These are phyloP conservation scores for Tapirus indicus DNA, from an alignment of 2,797 vertebrate species.

Conservation along the genomic window DNA sequence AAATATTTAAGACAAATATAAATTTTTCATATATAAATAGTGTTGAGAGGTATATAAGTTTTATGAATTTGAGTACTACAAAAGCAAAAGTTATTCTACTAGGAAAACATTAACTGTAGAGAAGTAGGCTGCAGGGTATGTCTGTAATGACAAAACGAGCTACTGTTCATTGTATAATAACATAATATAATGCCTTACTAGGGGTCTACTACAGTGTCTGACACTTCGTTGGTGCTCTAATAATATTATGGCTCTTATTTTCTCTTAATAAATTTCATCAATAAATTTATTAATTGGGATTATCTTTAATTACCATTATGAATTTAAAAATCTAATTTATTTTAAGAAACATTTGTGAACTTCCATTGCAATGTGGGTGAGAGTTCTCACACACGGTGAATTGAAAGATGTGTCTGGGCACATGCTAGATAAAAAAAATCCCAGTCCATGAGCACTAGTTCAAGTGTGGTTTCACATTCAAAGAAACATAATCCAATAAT, in stretches of 20 bases:
- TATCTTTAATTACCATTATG: not conserved
- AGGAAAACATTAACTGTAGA: not conserved
- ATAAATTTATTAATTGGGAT: not conserved
- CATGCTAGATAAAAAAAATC: not conserved
- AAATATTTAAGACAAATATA: not conserved
- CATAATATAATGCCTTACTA: not conserved
- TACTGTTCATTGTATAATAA: not conserved
- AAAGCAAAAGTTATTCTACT: not conserved
- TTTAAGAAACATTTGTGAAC: slow-evolving; percentile 12
- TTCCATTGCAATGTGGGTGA: not conserved
- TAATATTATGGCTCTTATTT: not conserved
- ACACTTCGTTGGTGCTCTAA: not conserved
- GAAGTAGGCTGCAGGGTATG: not conserved
- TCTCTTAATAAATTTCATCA: not conserved
- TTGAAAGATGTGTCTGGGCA: not conserved
- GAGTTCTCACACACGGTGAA: not conserved
- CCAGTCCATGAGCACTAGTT: not conserved
- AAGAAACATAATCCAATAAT: not conserved
- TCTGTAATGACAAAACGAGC: not conserved
- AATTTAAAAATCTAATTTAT: not conserved
- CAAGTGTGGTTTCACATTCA: not conserved
- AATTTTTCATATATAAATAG: not conserved
- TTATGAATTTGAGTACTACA: not conserved
- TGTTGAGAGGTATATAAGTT: not conserved
- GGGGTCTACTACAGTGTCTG: too few species aligned